Evolutionary conservation across 2,888 invertebrate species (phyloP), one percentile per base, ranked within the genome.

Genomic region (Synanthedon vespiformis): DNA sequence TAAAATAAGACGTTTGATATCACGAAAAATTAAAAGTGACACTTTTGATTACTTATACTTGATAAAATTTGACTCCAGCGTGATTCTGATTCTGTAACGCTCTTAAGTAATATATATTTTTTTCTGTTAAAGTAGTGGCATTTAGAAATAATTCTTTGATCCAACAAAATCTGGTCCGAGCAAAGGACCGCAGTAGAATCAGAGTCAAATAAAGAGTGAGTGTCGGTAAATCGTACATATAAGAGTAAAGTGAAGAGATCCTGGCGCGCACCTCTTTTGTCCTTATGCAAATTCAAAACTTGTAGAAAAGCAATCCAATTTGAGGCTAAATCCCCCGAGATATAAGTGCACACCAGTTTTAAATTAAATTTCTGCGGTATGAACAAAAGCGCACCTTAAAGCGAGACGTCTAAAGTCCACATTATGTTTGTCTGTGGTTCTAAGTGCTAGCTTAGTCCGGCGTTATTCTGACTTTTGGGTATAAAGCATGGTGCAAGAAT

Each of bases 291-390:
- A 84, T 84, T 74, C 70, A 66, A 66, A 73, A 77, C 76, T 78
- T 74, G 80, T 77, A 74, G 70, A 70, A 70, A 74, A 74, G 72
- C 78, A 74, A 80, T 81, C 78, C 78, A 82, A 83, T 84, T 80
- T 79, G 74, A 75, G 67, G 72, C 66, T 65, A 74, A 80, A 72
- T 72, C 81, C 77, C 74, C 52, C 16, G 71, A 73, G 82, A 74
- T 69, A 69, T 71, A 68, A 73, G 63, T 69, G 72, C 72, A 69
- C 64, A 70, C 72, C 73, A 70, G 69, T 77, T 76, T 79, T 78
- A 77, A 79, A 81, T 82, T 77, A 82, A 77, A 77, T 70, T 59
- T 54, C 40, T 44, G 44, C 48, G n/a, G 40, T 44, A 40, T 50
- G 50, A 49, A 22, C 52, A n/a, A 55, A 58, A 54, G 41, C 48